Evolutionary conservation across 2,888 invertebrate genomes (phyloP), one percentile per base, ranked within the genome.

Genomic region (Tachina fera): DNA sequence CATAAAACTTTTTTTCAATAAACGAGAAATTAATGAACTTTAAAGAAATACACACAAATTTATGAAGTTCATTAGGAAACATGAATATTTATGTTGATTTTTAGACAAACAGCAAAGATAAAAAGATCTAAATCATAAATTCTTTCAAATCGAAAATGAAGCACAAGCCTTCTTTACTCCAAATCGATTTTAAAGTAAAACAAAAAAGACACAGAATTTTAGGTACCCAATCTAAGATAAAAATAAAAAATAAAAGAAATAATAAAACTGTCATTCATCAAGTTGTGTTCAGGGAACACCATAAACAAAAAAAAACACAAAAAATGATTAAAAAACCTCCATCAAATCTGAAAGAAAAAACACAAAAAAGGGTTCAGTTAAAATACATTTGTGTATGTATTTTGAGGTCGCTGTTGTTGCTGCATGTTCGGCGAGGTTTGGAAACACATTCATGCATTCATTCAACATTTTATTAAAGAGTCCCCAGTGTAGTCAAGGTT

Each of bases 211-310:
- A 31, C 22, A 13, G 39, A 51, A 56, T 61, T 70, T 74, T 4
- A 45, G 39, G 43, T 13, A 31, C 13, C 16, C 43, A 19, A 58
- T 13, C 43, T 1, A 39, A 41, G 31, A 31, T 31, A 31, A 56
- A 65, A 9, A 31, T 3, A 58, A 47, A 39, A 19, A 49, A 71
- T 31, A 0, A 71, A 43, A 10, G 10, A 5, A 9, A 14, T 39
- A 61, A 49, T 51, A 68, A 82, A 79, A 72, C 56, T 86, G 82
- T 86, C 82, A 82, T 86, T 86, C 78, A 86, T 79, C 82, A 86
- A 75, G 65, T 67, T 43, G 58, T 60, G 4, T 41, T 58, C 5
- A 71, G 16, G 22, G 61, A 79, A 43, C 22, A 31, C 19, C n/a
- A 9, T 10, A 22, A 11, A 41, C 41, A 53, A 22, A 61, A 39